Conservation (phyloP, 2,113 vertebrate species). For the Columba livia region DNA sequence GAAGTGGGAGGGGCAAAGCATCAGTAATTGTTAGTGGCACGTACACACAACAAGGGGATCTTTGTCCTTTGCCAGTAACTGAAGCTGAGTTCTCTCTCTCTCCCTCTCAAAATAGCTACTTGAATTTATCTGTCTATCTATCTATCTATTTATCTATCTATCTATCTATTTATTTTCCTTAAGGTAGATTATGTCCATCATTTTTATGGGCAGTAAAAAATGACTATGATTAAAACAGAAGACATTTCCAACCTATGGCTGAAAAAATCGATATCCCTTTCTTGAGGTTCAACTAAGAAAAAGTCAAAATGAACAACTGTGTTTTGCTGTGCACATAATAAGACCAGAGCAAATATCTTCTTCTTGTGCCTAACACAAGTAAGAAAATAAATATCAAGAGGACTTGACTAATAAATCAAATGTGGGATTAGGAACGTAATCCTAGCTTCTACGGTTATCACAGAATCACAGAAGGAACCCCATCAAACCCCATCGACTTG, state of each 20-base stretch:
- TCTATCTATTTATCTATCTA: neutral
- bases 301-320: neutral
- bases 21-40: neutral
- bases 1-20: conserved; percentile 13
- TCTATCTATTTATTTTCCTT: neutral
- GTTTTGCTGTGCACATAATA: neutral
- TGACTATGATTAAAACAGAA: neutral
- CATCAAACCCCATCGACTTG: too few relatives aligned
- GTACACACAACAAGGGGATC: neutral
- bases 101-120: neutral
- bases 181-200: neutral
- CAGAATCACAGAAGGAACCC: too few relatives aligned
- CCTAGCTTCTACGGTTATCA: neutral
- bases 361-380: neutral
- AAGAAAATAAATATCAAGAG: neutral
- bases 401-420: neutral
- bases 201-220: neutral
- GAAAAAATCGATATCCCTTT: neutral
- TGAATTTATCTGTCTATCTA: neutral
- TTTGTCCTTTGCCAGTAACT: neutral
- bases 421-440: neutral
- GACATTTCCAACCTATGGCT: neutral
- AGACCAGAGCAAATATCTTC: neutral
- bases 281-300: neutral
- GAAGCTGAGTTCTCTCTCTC: neutral